Evolutionary conservation across 1,140 invertebrate genomes (phyloP).

Genomic region (Xylocopa sonorina): DNA sequence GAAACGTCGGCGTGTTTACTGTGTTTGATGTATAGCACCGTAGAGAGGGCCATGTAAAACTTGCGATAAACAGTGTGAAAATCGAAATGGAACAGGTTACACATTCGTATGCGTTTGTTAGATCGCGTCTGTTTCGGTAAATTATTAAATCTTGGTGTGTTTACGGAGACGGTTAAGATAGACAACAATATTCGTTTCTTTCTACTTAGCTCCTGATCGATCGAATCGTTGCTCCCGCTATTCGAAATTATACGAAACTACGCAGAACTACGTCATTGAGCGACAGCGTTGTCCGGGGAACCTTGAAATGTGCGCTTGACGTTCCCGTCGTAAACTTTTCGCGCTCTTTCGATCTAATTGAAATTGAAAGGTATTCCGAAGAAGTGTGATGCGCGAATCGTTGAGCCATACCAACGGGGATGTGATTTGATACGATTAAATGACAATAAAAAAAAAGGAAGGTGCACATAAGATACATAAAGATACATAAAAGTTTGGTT

Average conservation of each 20-base stretch:
- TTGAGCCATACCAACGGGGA: neutral
- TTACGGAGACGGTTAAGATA: neutral
- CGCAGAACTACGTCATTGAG: constrained; percentile 57
- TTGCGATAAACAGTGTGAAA: constrained; percentile 22
- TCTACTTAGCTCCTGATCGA: constrained; percentile 39
- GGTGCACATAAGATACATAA: neutral
- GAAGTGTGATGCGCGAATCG: neutral
- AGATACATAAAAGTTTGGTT: neutral
- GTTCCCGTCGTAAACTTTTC: constrained; percentile 39
- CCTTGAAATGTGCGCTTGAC: constrained; percentile 48
- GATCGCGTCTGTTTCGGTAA: neutral
- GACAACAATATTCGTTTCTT: neutral
- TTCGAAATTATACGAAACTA: constrained; percentile 46
- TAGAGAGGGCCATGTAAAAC: constrained; percentile 17
- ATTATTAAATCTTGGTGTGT: neutral
- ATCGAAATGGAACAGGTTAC: constrained; percentile 1
- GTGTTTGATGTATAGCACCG: constrained; percentile 37
- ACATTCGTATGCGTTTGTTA: neutral
- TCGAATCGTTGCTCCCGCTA: constrained; percentile 54
- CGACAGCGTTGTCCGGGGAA: constrained; percentile 34
- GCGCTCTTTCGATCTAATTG: constrained; percentile 36
- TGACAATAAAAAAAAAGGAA: neutral
- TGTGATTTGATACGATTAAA: neutral
- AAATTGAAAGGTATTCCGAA: constrained; percentile 11
- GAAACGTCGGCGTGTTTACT: constrained; percentile 45